Percentiles rank a stretch among this genome's conserved stretches.
These are phyloP conservation scores for Mirounga angustirostris DNA, from an alignment of 2,113 vertebrate species.

Conservation along the genomic window DNA sequence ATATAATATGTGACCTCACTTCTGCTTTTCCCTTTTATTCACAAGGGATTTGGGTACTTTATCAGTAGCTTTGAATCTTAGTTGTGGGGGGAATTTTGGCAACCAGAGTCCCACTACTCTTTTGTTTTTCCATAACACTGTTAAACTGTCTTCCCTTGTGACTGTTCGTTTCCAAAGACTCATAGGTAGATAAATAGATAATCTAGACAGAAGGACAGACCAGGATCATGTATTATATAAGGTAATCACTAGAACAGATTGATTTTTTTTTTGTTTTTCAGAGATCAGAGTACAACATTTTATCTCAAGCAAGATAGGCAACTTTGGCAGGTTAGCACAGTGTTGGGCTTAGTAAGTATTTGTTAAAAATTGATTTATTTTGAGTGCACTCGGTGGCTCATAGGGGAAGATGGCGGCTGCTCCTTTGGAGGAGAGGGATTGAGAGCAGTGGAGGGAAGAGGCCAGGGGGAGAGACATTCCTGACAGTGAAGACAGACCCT, in stretches of 20 bases:
- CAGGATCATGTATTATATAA: not conserved
- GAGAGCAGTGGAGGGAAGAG: slow-evolving; percentile 13
- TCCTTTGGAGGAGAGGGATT: slow-evolving; percentile 55
- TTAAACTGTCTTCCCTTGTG: not conserved
- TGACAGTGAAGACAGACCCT: not conserved
- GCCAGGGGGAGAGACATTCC: not conserved
- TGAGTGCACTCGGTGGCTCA: slow-evolving; percentile 64
- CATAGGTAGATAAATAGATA: not conserved
- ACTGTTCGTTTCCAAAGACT: not conserved
- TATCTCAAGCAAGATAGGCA: not conserved
- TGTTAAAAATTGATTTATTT: not conserved
- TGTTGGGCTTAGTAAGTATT: not conserved
- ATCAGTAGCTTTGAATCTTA: slow-evolving; percentile 6
- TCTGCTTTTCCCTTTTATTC: slow-evolving; percentile 33
- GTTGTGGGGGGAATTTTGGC: not conserved
- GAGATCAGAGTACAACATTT: not conserved
- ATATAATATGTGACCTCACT: not conserved
- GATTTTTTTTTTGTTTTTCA: not conserved
- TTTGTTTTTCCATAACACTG: not conserved
- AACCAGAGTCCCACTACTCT: not conserved
- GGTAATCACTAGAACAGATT: not conserved
- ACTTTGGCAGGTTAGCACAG: slow-evolving; percentile 1
- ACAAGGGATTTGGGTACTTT: not conserved
- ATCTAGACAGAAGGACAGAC: not conserved
- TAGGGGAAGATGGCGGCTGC: slow-evolving; percentile 76